Evolutionary conservation across 1,140 invertebrate genomes (phyloP).

Genomic region (Calliphora vicina): DNA sequence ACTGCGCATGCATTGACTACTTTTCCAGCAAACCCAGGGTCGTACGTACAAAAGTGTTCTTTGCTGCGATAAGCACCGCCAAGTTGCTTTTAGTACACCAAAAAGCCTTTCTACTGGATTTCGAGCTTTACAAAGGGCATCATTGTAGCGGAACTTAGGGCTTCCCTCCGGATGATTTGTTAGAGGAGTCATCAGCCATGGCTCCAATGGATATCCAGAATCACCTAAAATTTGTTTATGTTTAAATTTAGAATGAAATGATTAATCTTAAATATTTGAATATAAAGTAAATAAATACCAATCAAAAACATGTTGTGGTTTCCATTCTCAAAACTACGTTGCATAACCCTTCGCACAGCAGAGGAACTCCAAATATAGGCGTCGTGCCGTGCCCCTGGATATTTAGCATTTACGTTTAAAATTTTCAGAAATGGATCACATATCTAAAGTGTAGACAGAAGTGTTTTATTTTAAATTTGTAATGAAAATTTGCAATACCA

Average conservation of each 20-base stretch:
- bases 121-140: neutral
- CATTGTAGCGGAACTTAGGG: conserved; percentile 1
- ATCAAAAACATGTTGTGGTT: neutral
- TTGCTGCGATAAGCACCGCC: neutral
- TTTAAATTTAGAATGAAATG: too few species aligned
- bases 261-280: neutral
- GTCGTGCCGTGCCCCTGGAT: neutral
- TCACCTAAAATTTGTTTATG: neutral
- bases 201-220: neutral
- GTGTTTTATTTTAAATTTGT: neutral
- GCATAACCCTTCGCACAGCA: neutral
- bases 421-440: conserved; percentile 3
- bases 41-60: neutral
- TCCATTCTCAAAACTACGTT: too few species aligned
- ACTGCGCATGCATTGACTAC: neutral
- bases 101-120: neutral
- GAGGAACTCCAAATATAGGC: neutral
- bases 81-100: neutral
- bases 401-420: too few species aligned
- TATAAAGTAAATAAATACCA: neutral
- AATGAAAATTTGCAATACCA: neutral
- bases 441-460: neutral
- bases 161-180: neutral
- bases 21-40: neutral
- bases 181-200: neutral